A percentile compares a stretch with the other conserved stretches of the same genome.
These are phyloP conservation scores for Zaprionus kolodkinae DNA, from an alignment of 1,140 invertebrate genomes.

Conservation along the genomic window DNA sequence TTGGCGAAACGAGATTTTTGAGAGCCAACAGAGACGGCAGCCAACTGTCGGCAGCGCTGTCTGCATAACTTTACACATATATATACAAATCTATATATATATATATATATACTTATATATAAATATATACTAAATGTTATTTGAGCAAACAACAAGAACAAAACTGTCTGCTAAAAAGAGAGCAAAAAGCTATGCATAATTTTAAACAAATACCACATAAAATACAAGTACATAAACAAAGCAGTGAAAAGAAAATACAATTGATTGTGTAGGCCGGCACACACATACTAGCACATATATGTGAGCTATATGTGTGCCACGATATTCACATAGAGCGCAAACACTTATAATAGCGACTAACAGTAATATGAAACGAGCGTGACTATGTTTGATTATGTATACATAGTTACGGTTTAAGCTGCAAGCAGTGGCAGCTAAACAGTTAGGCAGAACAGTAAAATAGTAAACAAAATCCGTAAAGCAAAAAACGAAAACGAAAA, in stretches of 20 bases:
- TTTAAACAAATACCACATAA: constrained; percentile 60
- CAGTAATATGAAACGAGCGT: constrained; percentile 55
- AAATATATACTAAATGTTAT: constrained; percentile 76
- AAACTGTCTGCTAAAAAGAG: constrained; percentile 49
- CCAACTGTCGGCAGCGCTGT: constrained; percentile 61
- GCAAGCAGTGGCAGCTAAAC: constrained; percentile 57
- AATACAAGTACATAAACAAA: constrained; percentile 39
- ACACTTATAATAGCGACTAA: constrained; percentile 46
- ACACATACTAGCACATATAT: neutral
- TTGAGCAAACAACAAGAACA: constrained; percentile 64
- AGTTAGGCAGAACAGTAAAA: neutral
- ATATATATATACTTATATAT: constrained; percentile 38
- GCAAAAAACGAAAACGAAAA: neutral
- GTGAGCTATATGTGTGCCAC: neutral
- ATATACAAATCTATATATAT: constrained; percentile 64
- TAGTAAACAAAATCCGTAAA: constrained; percentile 43
- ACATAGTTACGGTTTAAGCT: constrained; percentile 74
- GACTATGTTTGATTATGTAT: constrained; percentile 79
- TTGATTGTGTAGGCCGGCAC: constrained; percentile 44
- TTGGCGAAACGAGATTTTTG: constrained; percentile 69
- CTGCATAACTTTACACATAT: constrained; percentile 61
- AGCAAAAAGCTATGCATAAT: constrained; percentile 67
- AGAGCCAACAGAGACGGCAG: constrained; percentile 61
- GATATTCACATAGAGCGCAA: constrained; percentile 13
- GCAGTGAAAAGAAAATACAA: constrained; percentile 48